Conservation (phyloP, 2,888 invertebrate species). For the Lasioglossum pauxillum region DNA sequence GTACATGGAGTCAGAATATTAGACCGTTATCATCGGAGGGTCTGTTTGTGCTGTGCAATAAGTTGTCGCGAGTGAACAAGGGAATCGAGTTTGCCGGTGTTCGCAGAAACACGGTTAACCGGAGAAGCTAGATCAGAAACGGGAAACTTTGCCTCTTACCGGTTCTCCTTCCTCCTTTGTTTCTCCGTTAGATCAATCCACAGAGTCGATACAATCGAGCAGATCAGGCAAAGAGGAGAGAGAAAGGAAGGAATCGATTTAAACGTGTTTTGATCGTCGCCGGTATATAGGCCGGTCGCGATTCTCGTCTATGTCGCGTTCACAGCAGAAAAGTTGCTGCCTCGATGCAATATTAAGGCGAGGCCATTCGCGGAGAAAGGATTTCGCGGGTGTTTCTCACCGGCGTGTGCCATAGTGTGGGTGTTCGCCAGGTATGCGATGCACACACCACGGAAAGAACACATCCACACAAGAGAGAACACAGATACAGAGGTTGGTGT, state of each 20-base stretch:
- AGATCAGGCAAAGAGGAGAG: neutral
- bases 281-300: conserved; percentile 36
- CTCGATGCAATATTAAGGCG: conserved; percentile 66
- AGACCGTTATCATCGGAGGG: conserved; percentile 18
- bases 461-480: neutral
- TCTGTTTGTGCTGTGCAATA: conserved; percentile 1
- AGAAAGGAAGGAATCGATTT: conserved; percentile 34
- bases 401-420: conserved; percentile 47
- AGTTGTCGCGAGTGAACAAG: conserved; percentile 9
- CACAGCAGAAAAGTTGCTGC: conserved; percentile 61
- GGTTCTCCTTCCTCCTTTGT: conserved; percentile 21
- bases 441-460: conserved; percentile 1
- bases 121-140: conserved; percentile 46
- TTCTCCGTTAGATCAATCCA: conserved; percentile 18
- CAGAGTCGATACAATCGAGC: conserved; percentile 36
- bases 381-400: conserved; percentile 65
- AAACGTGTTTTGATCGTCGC: conserved; percentile 52
- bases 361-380: conserved; percentile 71
- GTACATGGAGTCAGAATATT: neutral
- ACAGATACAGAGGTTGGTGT: neutral
- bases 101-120: conserved; percentile 46
- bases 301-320: conserved; percentile 30
- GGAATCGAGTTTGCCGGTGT: conserved; percentile 34
- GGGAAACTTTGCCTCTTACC: conserved; percentile 38
- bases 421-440: conserved; percentile 38